Evolutionary conservation across 2,888 invertebrate species (phyloP).

Genomic region (Lathronympha strigana): DNA sequence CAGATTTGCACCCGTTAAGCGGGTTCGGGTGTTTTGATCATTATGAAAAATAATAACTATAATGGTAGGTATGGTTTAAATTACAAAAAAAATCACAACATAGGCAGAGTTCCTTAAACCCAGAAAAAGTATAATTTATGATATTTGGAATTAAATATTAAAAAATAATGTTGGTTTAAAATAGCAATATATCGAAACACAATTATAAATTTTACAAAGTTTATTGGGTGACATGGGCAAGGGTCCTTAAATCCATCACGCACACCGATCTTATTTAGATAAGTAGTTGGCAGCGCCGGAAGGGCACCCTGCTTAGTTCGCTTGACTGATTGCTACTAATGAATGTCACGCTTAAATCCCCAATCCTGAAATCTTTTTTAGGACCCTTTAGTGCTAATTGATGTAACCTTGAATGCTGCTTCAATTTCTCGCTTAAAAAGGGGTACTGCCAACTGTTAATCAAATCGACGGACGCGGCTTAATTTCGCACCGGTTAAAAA

Average conservation of each 20-base stretch:
- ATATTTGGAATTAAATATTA: too few relatives aligned
- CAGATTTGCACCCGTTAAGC: too few relatives aligned
- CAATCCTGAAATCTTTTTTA: constrained; percentile 47
- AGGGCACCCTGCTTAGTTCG: constrained; percentile 73
- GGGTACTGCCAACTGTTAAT: constrained; percentile 38
- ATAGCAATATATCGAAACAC: constrained; percentile 22
- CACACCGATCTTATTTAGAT: constrained; percentile 81
- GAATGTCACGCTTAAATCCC: constrained; percentile 74
- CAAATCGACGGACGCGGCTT: constrained; percentile 32
- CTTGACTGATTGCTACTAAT: constrained; percentile 80
- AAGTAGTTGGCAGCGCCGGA: constrained; percentile 74
- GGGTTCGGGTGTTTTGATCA: too few relatives aligned
- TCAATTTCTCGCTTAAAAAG: constrained; percentile 35
- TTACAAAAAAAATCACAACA: too few relatives aligned
- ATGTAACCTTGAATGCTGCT: constrained; percentile 41
- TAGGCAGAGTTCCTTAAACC: too few relatives aligned
- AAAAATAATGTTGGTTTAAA: constrained; percentile 26
- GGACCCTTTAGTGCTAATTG: constrained; percentile 39
- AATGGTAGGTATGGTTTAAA: too few relatives aligned
- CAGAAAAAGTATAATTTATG: too few relatives aligned
- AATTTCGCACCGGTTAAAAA: constrained; percentile 34
- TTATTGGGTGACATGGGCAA: constrained; percentile 55
- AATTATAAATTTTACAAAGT: constrained; percentile 41
- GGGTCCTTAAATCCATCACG: constrained; percentile 79
- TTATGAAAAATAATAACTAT: too few relatives aligned